Base-by-base conservation (phyloP, 2,888 invertebrate genomes). In the Ophion costatus region DNA sequence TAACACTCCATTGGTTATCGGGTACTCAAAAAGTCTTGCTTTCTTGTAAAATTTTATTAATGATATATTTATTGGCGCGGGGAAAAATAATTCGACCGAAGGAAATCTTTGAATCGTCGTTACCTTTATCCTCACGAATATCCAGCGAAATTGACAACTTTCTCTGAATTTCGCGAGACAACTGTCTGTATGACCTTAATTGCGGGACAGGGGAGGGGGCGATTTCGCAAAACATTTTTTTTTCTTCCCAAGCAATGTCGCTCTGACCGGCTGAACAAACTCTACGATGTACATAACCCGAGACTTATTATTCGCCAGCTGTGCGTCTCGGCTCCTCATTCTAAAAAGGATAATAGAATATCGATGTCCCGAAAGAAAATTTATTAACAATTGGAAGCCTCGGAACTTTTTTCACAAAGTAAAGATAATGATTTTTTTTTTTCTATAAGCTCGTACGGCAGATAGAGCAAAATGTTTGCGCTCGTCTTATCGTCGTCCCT, bases 201-300 rank as follows among this genome's bases (percentile, higher is more conserved):
- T 69, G 11, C 51, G 51, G 22, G 42, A 51, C 24, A 45, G 56
- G 51, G 24, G 17, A 4, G 71, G n/a, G 11, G 74, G 74, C n/a
- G 63, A 67, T 78, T 73, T 77, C 22, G 61, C 17, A 45, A 69
- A 76, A 84, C 42, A 57, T 79, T 75, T 76, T 63, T 57, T 38
- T 56, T 38, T 51, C n/a, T 56, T 51, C 51, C 45, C 67, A 61
- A 51, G 38, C 73, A 70, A 75, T 61, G 79, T 71, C 71, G 56
- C 17, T 42, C 61, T 64, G 11, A 38, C 20, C 84, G 82, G 75
- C 84, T 84, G 84, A 82, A 84, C 66, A 82, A 82, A 84, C 82
- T 82, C 17, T 1, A 51, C 70, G 79, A 79, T 9, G 22, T 56
- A 64, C 51, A 20, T 29, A 79, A 71, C 33, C 17, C 57, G 75